Base-by-base conservation (phyloP, 2,888 invertebrate genomes). In the Caenorhabditis angaria region DNA sequence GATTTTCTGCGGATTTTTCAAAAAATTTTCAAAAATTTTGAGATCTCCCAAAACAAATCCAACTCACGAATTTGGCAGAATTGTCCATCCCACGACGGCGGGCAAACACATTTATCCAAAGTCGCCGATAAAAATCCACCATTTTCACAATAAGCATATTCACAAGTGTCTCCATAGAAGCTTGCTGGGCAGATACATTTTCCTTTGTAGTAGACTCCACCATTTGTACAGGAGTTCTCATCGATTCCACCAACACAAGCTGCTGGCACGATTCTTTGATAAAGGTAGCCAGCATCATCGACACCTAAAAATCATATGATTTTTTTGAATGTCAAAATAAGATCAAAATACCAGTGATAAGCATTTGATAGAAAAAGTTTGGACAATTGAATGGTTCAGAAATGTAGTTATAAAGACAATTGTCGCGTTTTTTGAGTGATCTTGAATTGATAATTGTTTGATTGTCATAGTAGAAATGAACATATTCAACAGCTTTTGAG, bases 231-330 rank as follows among this genome's bases (percentile, higher is more conserved):
- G 2, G 67, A 78, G 14, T 73, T 55, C 20, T 67, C 61, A 35
- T 56, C 61, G 3, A 70, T 61, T 1, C 72, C 77, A 20, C 70
- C 72, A 29, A 66, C 60, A 53, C 80, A 80, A 24, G 70, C 65
- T 6, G 77, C 78, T 6, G 82, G 81, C 1, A 75, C 47, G n/a
- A 83, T 70, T 22, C 83, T 50, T 61, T 83, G 83, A 63, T 74
- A 83, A 14, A 76, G 70, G 53, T 75, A 82, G 8, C 83, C 82
- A 24, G 54, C 55, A 54, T 70, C 71, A 53, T 82, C 82, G 35
- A 80, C 57, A 61, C 82, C 81, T 70, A 60, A 67, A 69, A 53
- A 24, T n/a, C 51, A 22, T 6, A 12, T 18, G 25, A 28, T 57
- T 35, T 22, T 29, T 70, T 54, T 54, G 28, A 61, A 47, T 57